A percentile compares a stretch with the other conserved stretches of the same genome.
Conservation (phyloP, 2,888 invertebrate species). For the Eupithecia inturbata region DNA sequence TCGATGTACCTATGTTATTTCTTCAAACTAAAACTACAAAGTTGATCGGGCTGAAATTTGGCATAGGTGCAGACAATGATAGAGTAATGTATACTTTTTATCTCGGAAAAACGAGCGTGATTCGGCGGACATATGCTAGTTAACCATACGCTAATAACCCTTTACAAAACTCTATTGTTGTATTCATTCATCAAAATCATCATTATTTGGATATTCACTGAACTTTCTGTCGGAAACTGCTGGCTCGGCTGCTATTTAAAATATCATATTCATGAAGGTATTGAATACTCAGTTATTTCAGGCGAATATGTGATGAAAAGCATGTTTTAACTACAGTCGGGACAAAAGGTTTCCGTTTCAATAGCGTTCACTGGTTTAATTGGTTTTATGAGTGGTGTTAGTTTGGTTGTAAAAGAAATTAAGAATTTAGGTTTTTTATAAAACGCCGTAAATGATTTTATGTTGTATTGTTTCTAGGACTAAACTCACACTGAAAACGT, state of each 20-base stretch:
- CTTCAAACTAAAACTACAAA: background rate
- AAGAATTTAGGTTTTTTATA: too few species aligned
- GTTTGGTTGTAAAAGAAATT: background rate
- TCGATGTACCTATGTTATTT: too few species aligned
- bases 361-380: background rate
- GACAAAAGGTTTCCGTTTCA: slow-evolving; percentile 20
- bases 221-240: too few species aligned
- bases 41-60: background rate
- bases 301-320: slow-evolving; percentile 8
- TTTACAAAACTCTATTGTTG: background rate
- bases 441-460: too few species aligned
- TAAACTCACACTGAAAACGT: too few species aligned
- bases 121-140: too few species aligned
- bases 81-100: too few species aligned
- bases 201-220: background rate
- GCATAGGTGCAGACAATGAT: too few species aligned
- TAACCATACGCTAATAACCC: background rate
- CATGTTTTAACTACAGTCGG: background rate
- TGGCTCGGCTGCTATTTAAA: background rate
- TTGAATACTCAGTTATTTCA: slow-evolving; percentile 9
- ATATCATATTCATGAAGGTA: slow-evolving; percentile 2
- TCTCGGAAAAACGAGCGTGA: too few species aligned
- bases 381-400: background rate
- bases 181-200: background rate
- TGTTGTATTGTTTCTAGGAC: too few species aligned